phyloP scores from a whole-genome alignment of 2,888 invertebrate species.

The Agrenia bidenticulata region DNA sequence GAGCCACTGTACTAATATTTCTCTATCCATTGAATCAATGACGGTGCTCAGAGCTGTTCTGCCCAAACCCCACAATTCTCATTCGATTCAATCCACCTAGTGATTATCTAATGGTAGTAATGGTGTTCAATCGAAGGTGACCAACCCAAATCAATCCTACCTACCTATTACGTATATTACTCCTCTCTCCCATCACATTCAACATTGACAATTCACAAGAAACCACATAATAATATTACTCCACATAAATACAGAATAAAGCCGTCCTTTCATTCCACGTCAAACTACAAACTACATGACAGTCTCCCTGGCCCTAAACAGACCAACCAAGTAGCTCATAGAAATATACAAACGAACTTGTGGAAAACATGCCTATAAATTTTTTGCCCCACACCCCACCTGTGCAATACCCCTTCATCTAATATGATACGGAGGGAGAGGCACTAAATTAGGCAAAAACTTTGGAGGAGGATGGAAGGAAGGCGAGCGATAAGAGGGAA shows the following conservation, averaged over 20 bases:
- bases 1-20: too few species aligned
- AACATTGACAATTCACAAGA: too few species aligned
- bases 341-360: neutral
- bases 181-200: neutral
- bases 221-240: neutral
- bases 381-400: neutral
- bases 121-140: constrained; percentile 8
- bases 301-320: too few species aligned
- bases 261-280: too few species aligned
- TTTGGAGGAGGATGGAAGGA: neutral
- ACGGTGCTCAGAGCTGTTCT: too few species aligned
- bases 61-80: too few species aligned
- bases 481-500: constrained; percentile 1
- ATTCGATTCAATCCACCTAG: neutral
- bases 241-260: neutral
- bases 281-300: too few species aligned
- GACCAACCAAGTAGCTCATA: neutral
- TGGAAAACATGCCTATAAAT: neutral
- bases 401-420: neutral
- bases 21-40: too few species aligned
- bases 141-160: constrained; percentile 5
- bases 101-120: constrained; percentile 5
- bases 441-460: constrained; percentile 2
- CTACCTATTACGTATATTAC: neutral
- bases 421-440: too few species aligned